Evolutionary conservation across 1,140 invertebrate species (phyloP), one percentile per base, ranked within the genome.

Genomic region (Caerostris extrusa): DNA sequence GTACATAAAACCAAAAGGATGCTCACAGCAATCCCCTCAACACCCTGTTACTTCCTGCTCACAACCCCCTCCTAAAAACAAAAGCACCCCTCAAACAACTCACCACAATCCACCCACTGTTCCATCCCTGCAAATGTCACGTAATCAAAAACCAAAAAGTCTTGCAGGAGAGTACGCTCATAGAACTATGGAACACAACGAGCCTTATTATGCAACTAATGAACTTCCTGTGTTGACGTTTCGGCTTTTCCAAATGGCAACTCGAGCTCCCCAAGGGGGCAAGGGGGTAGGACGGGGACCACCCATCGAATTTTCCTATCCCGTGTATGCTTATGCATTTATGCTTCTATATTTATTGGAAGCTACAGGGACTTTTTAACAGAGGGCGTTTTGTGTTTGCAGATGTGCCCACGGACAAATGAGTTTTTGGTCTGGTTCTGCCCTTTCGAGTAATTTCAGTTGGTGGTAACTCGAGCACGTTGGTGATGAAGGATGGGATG

Each of bases 141-240:
- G 87, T 89, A 89, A 69, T 89, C 64, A 1, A 19, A 83, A 50
- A 53, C 17, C 12, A 14, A 56, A 12, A 5, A 69, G 64, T 8
- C 34, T 34, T 34, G 34, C 34, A 34, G 34, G 34, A 61, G 85
- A 14, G 10, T 57, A 17, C 85, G 4, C 82, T 58, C n/a, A 3
- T 5, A 0, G 34, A 53, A 19, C 34, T 34, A 34, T 34, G 34
- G 34, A 61, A 89, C 67, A 90, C 89, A 90, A 90, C 17, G 71
- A 81, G 50, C 58, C 69, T 87, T 64, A 90, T 90, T 90, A 90
- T 90, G 69, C 87, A 90, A 58, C 69, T 90, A 90, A 90, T 90
- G 89, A 90, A 90, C 89, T 90, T 90, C 89, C 89, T 90, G 89
- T 81, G 89, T 90, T 90, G 89, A 90, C 89, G 89, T 90, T 81